A percentile compares a stretch with the other conserved stretches of the same genome.
These are phyloP conservation scores for Zaprionus davidi DNA, from an alignment of 1,140 invertebrate species.

Conservation along the genomic window DNA sequence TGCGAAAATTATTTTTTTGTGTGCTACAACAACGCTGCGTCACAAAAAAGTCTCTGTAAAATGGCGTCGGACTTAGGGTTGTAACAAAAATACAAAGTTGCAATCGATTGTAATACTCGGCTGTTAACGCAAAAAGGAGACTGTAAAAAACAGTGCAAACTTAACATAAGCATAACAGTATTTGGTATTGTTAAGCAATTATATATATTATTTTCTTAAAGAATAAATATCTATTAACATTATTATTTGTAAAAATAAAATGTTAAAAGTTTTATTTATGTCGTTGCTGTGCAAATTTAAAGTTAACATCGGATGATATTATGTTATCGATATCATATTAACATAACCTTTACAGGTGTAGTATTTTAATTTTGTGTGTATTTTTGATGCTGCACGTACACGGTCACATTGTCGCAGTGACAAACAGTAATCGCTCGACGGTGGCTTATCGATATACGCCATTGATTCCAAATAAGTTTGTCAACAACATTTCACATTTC, in stretches of 20 bases:
- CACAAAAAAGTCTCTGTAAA: constrained; percentile 69
- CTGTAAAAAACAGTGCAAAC: neutral
- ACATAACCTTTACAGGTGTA: neutral
- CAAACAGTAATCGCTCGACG: constrained; percentile 3
- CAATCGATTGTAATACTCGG: neutral
- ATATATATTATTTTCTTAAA: too few relatives aligned
- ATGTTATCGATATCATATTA: neutral
- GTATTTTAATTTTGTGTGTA: neutral
- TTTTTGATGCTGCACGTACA: neutral
- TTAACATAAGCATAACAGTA: neutral
- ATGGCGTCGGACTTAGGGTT: constrained; percentile 68
- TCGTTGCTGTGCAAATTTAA: too few relatives aligned
- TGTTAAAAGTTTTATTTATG: too few relatives aligned
- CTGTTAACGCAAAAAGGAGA: constrained; percentile 6
- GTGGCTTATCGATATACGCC: neutral
- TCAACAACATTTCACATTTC: neutral
- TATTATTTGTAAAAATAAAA: too few relatives aligned
- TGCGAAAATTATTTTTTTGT: constrained; percentile 46
- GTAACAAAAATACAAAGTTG: constrained; percentile 20
- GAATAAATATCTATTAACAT: too few relatives aligned
- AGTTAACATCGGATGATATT: too few relatives aligned
- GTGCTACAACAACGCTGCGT: constrained; percentile 64
- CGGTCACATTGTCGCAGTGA: constrained; percentile 11
- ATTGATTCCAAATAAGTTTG: neutral
- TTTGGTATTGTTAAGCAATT: too few relatives aligned